These are phyloP conservation scores for Cervus canadensis DNA, from an alignment of 2,113 vertebrate species.

Conservation along the genomic window DNA sequence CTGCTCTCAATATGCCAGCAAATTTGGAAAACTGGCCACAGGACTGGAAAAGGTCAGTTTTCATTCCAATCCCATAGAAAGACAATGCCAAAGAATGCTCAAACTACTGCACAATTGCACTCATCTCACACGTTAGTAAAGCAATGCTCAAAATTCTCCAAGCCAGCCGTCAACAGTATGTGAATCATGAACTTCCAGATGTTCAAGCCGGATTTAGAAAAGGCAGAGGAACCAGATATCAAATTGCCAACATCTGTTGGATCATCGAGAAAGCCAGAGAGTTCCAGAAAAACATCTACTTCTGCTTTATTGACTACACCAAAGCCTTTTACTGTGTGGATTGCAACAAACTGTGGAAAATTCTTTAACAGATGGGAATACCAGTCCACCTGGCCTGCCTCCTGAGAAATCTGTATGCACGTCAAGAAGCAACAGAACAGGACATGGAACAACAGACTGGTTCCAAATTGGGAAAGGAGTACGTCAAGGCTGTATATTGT, in stretches of 20 bases:
- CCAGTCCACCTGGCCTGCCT: neutral
- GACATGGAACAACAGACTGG: neutral
- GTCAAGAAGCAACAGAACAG: neutral
- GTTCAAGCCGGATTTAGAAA: neutral
- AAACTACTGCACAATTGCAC: neutral
- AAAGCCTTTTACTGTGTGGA: neutral
- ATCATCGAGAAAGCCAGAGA: neutral
- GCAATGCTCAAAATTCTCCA: neutral
- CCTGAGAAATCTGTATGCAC: neutral
- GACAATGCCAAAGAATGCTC: neutral
- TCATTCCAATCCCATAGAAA: neutral
- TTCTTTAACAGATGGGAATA: neutral
- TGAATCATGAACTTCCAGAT: neutral
- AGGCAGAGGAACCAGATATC: neutral
- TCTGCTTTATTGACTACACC: neutral
- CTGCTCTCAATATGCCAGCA: neutral
- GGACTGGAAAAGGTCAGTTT: neutral
- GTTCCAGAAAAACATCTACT: neutral
- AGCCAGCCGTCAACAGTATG: neutral
- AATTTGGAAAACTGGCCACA: neutral
- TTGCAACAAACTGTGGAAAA: neutral
- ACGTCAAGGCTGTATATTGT: neutral
- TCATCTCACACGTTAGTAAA: neutral
- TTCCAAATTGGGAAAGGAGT: neutral
- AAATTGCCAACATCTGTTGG: neutral